Evolutionary conservation across 2,888 invertebrate species (phyloP), one percentile per base, ranked within the genome.

Genomic region (Nomada lathburiana): DNA sequence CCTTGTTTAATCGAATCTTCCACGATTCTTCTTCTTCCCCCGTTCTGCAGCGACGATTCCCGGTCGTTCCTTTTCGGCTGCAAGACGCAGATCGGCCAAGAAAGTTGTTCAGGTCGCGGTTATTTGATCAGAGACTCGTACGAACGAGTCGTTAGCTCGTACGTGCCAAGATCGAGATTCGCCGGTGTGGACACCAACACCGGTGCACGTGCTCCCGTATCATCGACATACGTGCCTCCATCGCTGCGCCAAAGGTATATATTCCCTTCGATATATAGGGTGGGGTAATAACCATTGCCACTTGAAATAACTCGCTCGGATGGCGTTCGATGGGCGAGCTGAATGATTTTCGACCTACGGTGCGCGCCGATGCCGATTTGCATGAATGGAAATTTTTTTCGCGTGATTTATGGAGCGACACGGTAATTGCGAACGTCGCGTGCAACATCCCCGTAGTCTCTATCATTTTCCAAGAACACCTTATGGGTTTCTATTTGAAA

Each of bases 81-180:
- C 59, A 55, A 67, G 67, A 67, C 65, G 70, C 50, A 68, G 82
- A 74, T 75, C 75, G 60, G 23, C 36, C 70, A 71, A 87, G 83
- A 85, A 87, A 86, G 88, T 85, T 83, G 85, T 83, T 74, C 73
- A 71, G 65, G 69, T 77, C 76, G 75, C 57, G 79, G 76, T 88
- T 88, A 84, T 89, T 88, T 88, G 88, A 88, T 88, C 88, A 86
- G 89, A 87, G 85, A 76, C 76, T 80, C 75, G 76, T 86, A 88
- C 80, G 78, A 70, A 83, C 86, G 86, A 88, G 88, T 87, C 89
- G 88, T 88, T 88, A 87, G 83, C 85, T 67, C 65, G 78, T 88
- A 86, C 89, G 89, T 89, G 88, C 79, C 73, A 77, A 82, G 89
- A 88, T 88, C 85, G 85, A 63, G 68, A 80, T 81, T 85, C 76